These are phyloP conservation scores for Harpalus rubripes DNA, from an alignment of 2,888 invertebrate species.

Conservation along the genomic window DNA sequence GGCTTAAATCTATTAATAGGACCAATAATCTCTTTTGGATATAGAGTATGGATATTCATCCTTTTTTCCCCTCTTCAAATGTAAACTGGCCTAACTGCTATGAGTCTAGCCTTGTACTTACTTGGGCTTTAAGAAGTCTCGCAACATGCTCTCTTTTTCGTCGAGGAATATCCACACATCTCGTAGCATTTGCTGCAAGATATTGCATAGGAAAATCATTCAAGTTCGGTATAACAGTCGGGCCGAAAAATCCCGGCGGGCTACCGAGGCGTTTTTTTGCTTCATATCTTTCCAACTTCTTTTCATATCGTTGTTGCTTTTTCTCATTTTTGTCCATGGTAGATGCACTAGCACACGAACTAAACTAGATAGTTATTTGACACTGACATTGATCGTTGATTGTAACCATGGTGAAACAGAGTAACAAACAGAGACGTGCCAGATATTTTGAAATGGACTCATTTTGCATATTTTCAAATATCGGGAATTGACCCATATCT, in stretches of 20 bases:
- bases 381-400: conserved; percentile 50
- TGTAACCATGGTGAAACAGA: conserved; percentile 14
- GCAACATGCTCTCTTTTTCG: conserved; percentile 1
- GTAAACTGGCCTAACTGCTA: too few species aligned
- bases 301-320: background rate
- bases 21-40: too few species aligned
- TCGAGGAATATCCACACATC: conserved; percentile 5
- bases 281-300: background rate
- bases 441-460: too few species aligned
- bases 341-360: background rate
- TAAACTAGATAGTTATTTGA: conserved; percentile 26
- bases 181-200: conserved; percentile 22
- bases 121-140: conserved; percentile 35
- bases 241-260: conserved; percentile 8
- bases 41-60: too few species aligned
- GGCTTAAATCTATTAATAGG: too few species aligned
- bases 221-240: conserved; percentile 1
- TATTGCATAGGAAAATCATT: conserved; percentile 10
- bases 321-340: conserved; percentile 16
- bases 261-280: conserved; percentile 11
- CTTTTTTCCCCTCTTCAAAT: too few species aligned
- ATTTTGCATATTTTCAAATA: too few species aligned
- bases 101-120: too few species aligned
- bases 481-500: too few species aligned
- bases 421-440: background rate